Conservation (phyloP, 2,888 invertebrate genomes). For the Xestia ashworthii region DNA sequence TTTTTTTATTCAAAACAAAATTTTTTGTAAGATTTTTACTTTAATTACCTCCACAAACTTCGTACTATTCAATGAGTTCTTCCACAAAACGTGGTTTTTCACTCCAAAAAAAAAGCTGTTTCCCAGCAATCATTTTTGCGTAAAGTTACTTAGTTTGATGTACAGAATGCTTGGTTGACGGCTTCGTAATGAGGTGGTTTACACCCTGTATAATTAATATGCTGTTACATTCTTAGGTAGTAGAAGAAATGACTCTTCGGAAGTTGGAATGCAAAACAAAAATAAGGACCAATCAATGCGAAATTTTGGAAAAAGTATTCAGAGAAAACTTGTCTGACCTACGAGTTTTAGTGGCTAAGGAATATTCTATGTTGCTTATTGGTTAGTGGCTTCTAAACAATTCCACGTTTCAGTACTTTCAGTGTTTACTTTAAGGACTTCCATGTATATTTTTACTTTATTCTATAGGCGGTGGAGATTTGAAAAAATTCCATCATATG, state of each 20-base stretch:
- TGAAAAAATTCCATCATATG: slow-evolving; percentile 91
- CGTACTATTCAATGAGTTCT: too few species aligned
- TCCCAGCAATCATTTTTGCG: too few species aligned
- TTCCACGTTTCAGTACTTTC: not conserved
- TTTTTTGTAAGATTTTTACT: too few species aligned
- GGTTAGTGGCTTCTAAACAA: slow-evolving; percentile 75
- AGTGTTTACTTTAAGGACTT: not conserved
- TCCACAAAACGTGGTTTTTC: too few species aligned
- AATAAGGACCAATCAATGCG: slow-evolving; percentile 89
- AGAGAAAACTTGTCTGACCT: slow-evolving; percentile 91
- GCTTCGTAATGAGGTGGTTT: too few species aligned
- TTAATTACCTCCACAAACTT: too few species aligned
- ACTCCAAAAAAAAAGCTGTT: too few species aligned
- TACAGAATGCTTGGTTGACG: too few species aligned
- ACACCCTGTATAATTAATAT: not conserved
- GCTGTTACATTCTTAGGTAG: slow-evolving; percentile 80
- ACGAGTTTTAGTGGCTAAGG: slow-evolving; percentile 91
- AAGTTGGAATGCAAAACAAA: slow-evolving; percentile 89
- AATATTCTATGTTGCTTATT: slow-evolving; percentile 91
- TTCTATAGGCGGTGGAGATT: slow-evolving; percentile 85
- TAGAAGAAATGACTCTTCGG: slow-evolving; percentile 89
- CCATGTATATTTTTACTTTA: not conserved
- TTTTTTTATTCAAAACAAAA: too few species aligned
- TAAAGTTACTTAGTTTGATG: too few species aligned
- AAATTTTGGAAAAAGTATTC: slow-evolving; percentile 84